Conservation (phyloP, 1,140 invertebrate species). For the Meloidogyne exigua region DNA sequence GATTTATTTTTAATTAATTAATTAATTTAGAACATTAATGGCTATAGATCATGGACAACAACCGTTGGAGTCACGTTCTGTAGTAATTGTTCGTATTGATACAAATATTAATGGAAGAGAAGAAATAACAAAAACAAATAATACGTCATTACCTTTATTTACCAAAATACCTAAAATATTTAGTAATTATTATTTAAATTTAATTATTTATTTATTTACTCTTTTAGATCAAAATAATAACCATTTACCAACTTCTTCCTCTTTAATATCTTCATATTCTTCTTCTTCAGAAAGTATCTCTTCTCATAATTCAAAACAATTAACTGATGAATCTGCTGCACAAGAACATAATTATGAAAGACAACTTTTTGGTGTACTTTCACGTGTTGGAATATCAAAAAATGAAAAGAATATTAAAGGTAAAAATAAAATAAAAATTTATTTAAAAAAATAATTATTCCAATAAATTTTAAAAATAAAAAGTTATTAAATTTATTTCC, state of each 20-base stretch:
- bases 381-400: background rate
- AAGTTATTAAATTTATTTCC: background rate
- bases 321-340: background rate
- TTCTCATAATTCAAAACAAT: background rate
- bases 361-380: constrained; percentile 1
- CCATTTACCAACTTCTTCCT: background rate
- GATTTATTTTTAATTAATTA: background rate
- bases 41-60: constrained; percentile 59
- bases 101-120: background rate
- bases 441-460: background rate
- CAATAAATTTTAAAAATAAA: background rate
- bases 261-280: too few species aligned
- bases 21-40: constrained; percentile 31
- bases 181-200: background rate
- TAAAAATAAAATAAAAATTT: background rate
- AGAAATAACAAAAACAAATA: background rate
- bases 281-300: background rate
- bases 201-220: background rate
- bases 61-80: constrained; percentile 49
- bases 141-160: background rate
- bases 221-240: background rate
- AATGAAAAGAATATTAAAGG: background rate
- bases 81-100: constrained; percentile 47
- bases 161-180: background rate
- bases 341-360: background rate